phyloP scores from a whole-genome alignment of 2,797 vertebrate species.

The Periophthalmus magnuspinnatus region DNA sequence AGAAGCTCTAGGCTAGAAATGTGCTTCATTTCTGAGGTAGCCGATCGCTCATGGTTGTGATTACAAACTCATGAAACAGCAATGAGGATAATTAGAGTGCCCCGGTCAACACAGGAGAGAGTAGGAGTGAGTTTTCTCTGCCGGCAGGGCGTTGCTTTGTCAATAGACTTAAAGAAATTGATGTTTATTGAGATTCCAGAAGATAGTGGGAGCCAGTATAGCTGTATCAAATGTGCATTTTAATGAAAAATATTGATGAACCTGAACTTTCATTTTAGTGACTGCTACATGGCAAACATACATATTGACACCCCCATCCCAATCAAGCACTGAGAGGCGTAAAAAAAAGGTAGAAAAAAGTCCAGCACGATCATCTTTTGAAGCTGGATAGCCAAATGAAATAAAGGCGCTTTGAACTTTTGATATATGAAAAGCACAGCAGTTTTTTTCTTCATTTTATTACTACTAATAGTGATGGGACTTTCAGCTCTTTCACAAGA shows the following conservation, averaged over 20 bases:
- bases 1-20: constrained; percentile 28
- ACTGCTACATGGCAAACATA: background rate
- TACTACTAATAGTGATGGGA: no score
- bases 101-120: constrained; percentile 16
- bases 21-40: constrained; percentile 28
- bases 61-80: constrained; percentile 47
- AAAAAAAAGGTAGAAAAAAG: no score
- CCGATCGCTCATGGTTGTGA: constrained; percentile 31
- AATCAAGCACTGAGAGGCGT: background rate
- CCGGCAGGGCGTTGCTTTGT: constrained; percentile 22
- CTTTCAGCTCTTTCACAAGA: no score
- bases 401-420: no score
- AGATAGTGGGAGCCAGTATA: background rate
- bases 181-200: background rate
- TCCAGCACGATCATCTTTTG: no score
- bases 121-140: constrained; percentile 21
- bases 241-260: no score
- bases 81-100: constrained; percentile 35
- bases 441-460: no score
- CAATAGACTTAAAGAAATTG: constrained; percentile 24
- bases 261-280: no score
- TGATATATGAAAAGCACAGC: no score
- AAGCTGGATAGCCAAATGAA: background rate
- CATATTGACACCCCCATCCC: background rate
- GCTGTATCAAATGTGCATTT: background rate